phyloP scores from a whole-genome alignment of 1,140 invertebrate species.

The Drosophila lacertosa region DNA sequence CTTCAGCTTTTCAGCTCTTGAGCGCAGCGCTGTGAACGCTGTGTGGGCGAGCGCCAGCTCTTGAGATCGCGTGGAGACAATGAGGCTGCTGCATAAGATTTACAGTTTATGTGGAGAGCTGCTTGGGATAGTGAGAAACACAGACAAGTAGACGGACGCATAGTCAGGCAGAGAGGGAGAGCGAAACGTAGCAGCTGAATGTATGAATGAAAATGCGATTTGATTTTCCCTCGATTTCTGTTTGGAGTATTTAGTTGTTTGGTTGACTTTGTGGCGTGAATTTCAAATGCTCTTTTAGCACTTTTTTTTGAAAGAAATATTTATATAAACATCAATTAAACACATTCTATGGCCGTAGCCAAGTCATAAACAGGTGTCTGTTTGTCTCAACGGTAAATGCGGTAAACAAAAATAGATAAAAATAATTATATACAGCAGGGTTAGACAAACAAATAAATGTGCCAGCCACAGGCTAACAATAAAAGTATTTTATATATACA shows the following conservation, averaged over 20 bases:
- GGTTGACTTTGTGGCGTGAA: constrained; percentile 69
- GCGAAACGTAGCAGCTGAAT: constrained; percentile 5
- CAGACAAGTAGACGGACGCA: not conserved
- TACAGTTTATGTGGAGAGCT: constrained; percentile 17
- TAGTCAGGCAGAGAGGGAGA: not conserved
- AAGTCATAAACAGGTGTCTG: constrained; percentile 67
- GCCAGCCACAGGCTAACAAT: constrained; percentile 24
- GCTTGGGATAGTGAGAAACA: not conserved
- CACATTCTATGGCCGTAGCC: not conserved
- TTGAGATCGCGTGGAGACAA: constrained; percentile 32
- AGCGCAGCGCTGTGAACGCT: constrained; percentile 15
- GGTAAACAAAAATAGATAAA: constrained; percentile 71
- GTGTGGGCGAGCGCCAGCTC: constrained; percentile 37
- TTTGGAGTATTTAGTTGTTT: constrained; percentile 61
- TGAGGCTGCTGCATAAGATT: constrained; percentile 21
- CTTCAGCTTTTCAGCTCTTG: constrained; percentile 17
- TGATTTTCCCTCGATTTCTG: constrained; percentile 43
- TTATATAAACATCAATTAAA: constrained; percentile 38
- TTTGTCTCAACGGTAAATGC: constrained; percentile 38
- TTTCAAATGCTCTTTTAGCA: constrained; percentile 67
- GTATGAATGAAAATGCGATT: constrained; percentile 48
- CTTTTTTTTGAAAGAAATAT: constrained; percentile 37
- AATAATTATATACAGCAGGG: not conserved
- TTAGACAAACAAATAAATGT: constrained; percentile 36
- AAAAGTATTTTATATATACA: constrained; percentile 27